Base-by-base conservation (phyloP, 2,113 vertebrate genomes). In the Nymphicus hollandicus region DNA sequence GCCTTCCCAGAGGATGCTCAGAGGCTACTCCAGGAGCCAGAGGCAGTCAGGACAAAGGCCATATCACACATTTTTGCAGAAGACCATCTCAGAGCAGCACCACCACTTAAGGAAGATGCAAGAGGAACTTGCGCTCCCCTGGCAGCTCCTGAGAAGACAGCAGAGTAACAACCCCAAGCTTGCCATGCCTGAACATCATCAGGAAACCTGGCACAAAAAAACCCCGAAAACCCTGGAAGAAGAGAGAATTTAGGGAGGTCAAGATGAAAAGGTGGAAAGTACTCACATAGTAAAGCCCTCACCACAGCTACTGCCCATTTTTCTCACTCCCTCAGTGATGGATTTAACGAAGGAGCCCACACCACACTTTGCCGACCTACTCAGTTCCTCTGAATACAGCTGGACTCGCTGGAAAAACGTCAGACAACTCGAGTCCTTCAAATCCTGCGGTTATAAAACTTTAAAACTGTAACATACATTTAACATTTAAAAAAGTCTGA, bases 281-380 rank as follows among this genome's bases (percentile, higher is more conserved):
- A 50, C 69, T 76, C 43, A 33, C 37, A 83, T 28, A 81, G 58
- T 46, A 78, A 88, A 94, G 53, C 33, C 14, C 49, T 93, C 49
- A 39, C 19, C n/a, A 52, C 13, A 0, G 69, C 80, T 90, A 71
- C 39, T 53, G 71, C 46, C 25, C 5, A 1, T 17, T 91, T 85
- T 73, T 89, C 56, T 84, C 3, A 1, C n/a, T 35, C 43, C 29
- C 69, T 65, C 50, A 31, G 41, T 28, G 66, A 87, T n/a, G 25
- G 46, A 50, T 76, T 85, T 87, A 87, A 93, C 86, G 92, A 85
- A 95, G 50, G 49, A 87, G 46, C 46, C 39, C 53, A 92, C 41
- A 56, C 6, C 41, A 65, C 29, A 46, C 37, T 81, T 74, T 24
- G n/a, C 37, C 17, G 3, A 39, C 70, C 53, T 87, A 41, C 65